These are phyloP conservation scores for Montipora capitata DNA, from an alignment of 92 coral and sea anemone genomes.

Conservation along the genomic window DNA sequence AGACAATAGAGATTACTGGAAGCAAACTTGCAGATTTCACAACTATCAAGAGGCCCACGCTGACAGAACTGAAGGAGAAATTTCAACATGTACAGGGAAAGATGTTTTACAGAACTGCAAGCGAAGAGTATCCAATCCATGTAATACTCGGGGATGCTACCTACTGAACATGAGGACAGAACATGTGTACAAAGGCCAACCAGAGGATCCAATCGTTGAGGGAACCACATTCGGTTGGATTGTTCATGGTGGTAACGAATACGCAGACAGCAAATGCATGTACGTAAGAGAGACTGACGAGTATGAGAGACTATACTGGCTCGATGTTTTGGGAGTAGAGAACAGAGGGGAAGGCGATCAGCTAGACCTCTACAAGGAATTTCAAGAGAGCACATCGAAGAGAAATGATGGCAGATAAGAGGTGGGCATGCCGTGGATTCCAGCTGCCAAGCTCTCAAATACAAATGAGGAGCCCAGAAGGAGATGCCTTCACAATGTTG, in stretches of 20 bases:
- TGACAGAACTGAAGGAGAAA: slow-evolving; percentile 53
- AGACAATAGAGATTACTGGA: slow-evolving; percentile 66
- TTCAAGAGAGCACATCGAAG: slow-evolving; percentile 35
- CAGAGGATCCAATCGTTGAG: slow-evolving; percentile 73
- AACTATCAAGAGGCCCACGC: slow-evolving; percentile 53
- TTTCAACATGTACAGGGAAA: slow-evolving; percentile 67
- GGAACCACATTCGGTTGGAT: slow-evolving; percentile 82
- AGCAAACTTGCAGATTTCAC: slow-evolving; percentile 72
- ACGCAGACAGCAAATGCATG: slow-evolving; percentile 68
- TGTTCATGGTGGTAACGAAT: slow-evolving; percentile 70
- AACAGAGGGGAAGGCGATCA: slow-evolving; percentile 61
- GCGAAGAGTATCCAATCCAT: slow-evolving; percentile 60
- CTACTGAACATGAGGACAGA: slow-evolving; percentile 53
- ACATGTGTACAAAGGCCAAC: slow-evolving; percentile 59
- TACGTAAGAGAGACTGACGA: slow-evolving; percentile 36
- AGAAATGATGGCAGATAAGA: slow-evolving; percentile 53
- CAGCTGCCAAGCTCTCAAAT: slow-evolving; percentile 15
- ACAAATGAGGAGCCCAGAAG: slow-evolving; percentile 57
- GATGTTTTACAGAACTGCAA: background rate
- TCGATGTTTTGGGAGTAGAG: slow-evolving; percentile 70
- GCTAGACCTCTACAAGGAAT: slow-evolving; percentile 51
- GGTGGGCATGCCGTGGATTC: slow-evolving; percentile 46
- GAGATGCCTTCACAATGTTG: slow-evolving; percentile 34
- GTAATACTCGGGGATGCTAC: slow-evolving; percentile 58
- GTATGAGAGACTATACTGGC: slow-evolving; percentile 50